Conservation (phyloP, 2,113 vertebrate species). For the Willisornis vidua region DNA sequence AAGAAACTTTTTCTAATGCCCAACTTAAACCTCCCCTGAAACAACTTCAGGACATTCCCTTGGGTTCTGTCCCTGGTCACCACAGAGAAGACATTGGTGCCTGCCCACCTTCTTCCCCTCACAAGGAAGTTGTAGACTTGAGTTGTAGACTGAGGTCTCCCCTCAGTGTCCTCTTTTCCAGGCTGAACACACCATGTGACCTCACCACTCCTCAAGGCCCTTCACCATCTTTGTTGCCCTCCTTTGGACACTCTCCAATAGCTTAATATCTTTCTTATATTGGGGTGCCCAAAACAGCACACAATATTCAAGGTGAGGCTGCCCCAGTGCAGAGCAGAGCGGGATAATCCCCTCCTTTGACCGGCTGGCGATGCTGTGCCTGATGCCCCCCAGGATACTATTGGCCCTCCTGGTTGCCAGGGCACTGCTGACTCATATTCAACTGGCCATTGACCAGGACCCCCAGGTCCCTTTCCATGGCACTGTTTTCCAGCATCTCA, state of each 20-base stretch:
- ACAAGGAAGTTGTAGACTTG: not conserved
- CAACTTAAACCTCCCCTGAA: not conserved
- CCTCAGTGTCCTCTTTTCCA: not conserved
- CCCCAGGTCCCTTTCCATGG: not conserved
- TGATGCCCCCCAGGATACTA: not conserved
- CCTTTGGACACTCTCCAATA: not conserved
- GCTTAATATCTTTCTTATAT: not conserved
- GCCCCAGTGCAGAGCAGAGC: not conserved
- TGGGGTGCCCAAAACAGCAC: not conserved
- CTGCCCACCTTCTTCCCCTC: not conserved
- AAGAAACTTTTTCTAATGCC: not conserved
- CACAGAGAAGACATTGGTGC: not conserved
- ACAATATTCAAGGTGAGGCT: not conserved
- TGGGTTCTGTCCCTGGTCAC: not conserved
- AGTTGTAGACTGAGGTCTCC: not conserved
- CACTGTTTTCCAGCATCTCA: not conserved
- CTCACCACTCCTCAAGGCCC: not conserved
- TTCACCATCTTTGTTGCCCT: not conserved
- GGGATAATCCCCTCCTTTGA: not conserved
- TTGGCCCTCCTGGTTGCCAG: not conserved
- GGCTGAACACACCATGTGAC: not conserved
- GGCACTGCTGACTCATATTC: not conserved
- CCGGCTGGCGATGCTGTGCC: not conserved
- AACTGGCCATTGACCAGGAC: not conserved
- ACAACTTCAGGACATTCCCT: not conserved